Percentiles rank a stretch among this genome's conserved stretches.
Evolutionary conservation across 2,113 vertebrate genomes (phyloP).

Genomic region (Budorcas taxicolor): DNA sequence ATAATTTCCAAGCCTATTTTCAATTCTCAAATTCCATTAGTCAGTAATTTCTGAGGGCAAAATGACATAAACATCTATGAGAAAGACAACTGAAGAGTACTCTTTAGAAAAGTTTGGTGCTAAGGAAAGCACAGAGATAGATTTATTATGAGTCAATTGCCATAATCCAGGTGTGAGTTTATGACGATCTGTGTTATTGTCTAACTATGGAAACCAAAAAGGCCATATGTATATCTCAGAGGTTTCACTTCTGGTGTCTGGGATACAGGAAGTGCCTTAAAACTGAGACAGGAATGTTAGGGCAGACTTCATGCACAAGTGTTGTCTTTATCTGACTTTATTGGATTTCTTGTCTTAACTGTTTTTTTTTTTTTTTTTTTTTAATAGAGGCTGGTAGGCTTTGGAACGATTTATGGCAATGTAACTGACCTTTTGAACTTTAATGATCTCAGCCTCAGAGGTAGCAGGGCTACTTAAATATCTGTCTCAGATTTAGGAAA

Average conservation of each 20-base stretch:
- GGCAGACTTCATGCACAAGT: background rate
- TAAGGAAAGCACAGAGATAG: background rate
- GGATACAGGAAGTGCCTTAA: background rate
- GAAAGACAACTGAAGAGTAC: background rate
- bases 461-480: background rate
- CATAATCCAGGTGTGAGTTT: background rate
- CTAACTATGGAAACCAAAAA: background rate
- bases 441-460: background rate
- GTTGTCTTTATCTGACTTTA: background rate
- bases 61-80: background rate
- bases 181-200: background rate
- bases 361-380: background rate
- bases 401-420: conserved; percentile 44
- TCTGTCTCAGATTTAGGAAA: background rate
- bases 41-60: background rate
- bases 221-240: background rate
- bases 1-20: background rate
- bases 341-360: background rate
- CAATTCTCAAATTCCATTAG: background rate
- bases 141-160: background rate
- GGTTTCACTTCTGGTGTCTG: background rate
- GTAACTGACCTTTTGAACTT: conserved; percentile 36
- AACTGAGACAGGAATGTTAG: background rate
- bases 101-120: background rate
- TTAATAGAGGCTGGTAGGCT: conserved; percentile 2